Percentiles rank a stretch among this genome's conserved stretches.
phyloP scores from a whole-genome alignment of 2,113 vertebrate genomes.

The Bothrops jararaca region DNA sequence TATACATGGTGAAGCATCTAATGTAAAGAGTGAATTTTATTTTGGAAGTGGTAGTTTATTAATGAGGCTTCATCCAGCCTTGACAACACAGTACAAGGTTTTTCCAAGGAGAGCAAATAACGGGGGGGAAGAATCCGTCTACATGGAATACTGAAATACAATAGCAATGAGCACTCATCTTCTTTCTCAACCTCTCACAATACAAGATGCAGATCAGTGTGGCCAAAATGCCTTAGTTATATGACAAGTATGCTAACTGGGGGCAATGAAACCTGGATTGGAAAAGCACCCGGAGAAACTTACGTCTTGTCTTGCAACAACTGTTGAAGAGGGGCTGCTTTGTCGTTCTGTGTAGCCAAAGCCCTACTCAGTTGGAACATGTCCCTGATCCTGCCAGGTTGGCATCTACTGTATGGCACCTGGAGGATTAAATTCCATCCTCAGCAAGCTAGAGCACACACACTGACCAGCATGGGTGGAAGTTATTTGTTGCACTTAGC shows the following conservation, averaged over 20 bases:
- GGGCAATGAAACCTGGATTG: neutral
- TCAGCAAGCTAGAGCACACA: neutral
- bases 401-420: neutral
- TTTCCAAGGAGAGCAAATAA: neutral
- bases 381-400: neutral
- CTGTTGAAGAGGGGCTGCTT: neutral
- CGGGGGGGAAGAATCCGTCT: too few relatives aligned
- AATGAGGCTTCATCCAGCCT: neutral
- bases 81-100: neutral
- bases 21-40: neutral
- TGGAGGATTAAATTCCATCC: neutral
- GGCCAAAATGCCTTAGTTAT: neutral
- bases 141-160: neutral
- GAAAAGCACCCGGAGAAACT: neutral
- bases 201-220: neutral
- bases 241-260: neutral
- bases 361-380: neutral
- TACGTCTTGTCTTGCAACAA: neutral
- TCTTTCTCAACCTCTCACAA: neutral
- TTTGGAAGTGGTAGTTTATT: neutral
- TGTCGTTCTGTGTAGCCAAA: neutral
- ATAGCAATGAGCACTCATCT: neutral
- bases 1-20: too few relatives aligned
- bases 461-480: neutral
- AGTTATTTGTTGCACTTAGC: neutral